These are phyloP conservation scores for Siniperca undulata DNA, from an alignment of 2,797 vertebrate species.

Conservation along the genomic window DNA sequence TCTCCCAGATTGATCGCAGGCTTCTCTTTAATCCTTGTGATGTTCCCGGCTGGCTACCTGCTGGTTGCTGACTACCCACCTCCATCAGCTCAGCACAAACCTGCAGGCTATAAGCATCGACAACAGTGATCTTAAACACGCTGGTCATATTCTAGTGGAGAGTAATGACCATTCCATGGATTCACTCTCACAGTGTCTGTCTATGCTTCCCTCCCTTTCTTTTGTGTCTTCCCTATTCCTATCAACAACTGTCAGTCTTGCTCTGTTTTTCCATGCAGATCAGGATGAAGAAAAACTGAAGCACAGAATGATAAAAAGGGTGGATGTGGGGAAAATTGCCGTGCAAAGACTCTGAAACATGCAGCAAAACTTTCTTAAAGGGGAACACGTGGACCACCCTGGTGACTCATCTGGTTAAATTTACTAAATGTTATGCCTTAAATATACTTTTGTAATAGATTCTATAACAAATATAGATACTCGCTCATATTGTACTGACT, in stretches of 20 bases:
- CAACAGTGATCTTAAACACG: slow-evolving; percentile 36
- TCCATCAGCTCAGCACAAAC: slow-evolving; percentile 32
- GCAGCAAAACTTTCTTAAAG: background rate
- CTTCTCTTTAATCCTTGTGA: slow-evolving; percentile 8
- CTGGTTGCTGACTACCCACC: slow-evolving; percentile 25
- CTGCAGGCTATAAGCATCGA: slow-evolving; percentile 22
- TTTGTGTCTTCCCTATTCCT: slow-evolving; percentile 31
- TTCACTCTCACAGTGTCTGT: slow-evolving; percentile 26
- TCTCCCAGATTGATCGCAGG: slow-evolving; percentile 23
- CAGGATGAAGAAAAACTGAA: slow-evolving; percentile 41
- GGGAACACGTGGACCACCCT: background rate
- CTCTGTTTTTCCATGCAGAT: slow-evolving; percentile 44
- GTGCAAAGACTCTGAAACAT: slow-evolving; percentile 25
- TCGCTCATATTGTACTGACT: background rate
- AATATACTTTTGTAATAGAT: background rate
- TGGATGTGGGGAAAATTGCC: background rate
- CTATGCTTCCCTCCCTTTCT: background rate
- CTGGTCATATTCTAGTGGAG: slow-evolving; percentile 23
- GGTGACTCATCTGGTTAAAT: background rate
- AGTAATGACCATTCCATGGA: slow-evolving; percentile 29
- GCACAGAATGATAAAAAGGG: slow-evolving; percentile 38
- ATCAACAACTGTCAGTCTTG: slow-evolving; percentile 46
- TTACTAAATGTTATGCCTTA: background rate
- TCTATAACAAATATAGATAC: background rate
- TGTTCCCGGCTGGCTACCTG: slow-evolving; percentile 26